phyloP scores from a whole-genome alignment of 2,888 invertebrate genomes.

The Molanna angustata region DNA sequence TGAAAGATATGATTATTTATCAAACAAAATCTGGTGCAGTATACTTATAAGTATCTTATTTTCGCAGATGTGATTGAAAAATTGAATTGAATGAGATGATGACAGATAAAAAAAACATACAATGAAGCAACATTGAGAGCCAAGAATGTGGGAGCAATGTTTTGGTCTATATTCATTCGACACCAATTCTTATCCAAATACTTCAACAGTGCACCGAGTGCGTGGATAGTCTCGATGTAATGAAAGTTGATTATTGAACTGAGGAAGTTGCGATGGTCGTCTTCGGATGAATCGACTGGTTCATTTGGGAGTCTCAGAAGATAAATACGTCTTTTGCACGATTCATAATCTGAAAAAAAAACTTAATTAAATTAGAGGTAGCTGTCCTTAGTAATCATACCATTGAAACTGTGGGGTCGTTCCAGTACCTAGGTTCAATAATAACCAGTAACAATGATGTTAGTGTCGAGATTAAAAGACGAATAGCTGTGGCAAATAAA shows the following conservation, averaged over 20 bases:
- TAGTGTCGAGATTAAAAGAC: too few relatives aligned
- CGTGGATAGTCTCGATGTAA: constrained; percentile 61
- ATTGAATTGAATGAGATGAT: too few relatives aligned
- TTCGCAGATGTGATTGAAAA: too few relatives aligned
- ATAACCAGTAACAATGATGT: too few relatives aligned
- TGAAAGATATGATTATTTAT: too few relatives aligned
- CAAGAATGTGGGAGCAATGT: constrained; percentile 51
- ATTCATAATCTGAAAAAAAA: constrained; percentile 49
- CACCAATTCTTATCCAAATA: constrained; percentile 68
- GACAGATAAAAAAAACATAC: constrained; percentile 48
- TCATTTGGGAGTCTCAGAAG: constrained; percentile 55
- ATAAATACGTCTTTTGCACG: constrained; percentile 55
- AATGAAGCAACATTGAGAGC: constrained; percentile 58
- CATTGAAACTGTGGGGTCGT: too few relatives aligned
- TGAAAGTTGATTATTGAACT: constrained; percentile 63
- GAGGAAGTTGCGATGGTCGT: constrained; percentile 57
- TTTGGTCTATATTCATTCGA: constrained; percentile 48
- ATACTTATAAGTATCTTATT: too few relatives aligned
- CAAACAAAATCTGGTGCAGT: too few relatives aligned
- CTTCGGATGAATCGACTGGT: constrained; percentile 51
- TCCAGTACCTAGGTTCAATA: too few relatives aligned
- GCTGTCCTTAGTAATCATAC: too few relatives aligned
- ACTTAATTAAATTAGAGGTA: background rate
- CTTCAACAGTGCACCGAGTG: constrained; percentile 68
- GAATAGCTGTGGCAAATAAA: too few relatives aligned